These are phyloP conservation scores for Hylaeus anthracinus DNA, from an alignment of 1,140 invertebrate genomes.

Conservation along the genomic window DNA sequence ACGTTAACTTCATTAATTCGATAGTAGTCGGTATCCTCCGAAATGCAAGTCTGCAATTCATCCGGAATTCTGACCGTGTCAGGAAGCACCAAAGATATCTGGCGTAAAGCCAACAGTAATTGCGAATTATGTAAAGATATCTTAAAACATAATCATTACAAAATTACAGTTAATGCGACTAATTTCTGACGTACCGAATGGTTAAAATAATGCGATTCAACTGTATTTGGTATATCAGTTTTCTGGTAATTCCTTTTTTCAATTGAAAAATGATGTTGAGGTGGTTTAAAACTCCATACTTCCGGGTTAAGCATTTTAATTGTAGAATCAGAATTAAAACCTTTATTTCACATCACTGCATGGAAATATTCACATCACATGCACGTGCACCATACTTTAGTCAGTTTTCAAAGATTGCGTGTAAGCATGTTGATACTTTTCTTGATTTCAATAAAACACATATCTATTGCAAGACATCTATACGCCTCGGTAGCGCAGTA, in stretches of 20 bases:
- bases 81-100: conserved; percentile 83
- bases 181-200: conserved; percentile 78
- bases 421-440: neutral
- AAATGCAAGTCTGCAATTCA: conserved; percentile 71
- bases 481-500: conserved; percentile 93
- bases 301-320: conserved; percentile 81
- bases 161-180: conserved; percentile 47
- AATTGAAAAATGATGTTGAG: conserved; percentile 70
- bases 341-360: neutral
- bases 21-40: conserved; percentile 82
- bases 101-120: conserved; percentile 69
- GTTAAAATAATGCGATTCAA: conserved; percentile 80
- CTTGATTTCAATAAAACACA: neutral
- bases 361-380: no score
- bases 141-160: conserved; percentile 61
- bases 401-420: neutral
- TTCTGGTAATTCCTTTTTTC: conserved; percentile 60
- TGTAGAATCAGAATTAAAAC: neutral
- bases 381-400: neutral
- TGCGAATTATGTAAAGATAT: conserved; percentile 71
- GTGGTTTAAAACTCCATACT: conserved; percentile 81
- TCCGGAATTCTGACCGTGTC: conserved; percentile 77
- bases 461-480: neutral
- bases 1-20: conserved; percentile 76
- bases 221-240: conserved; percentile 54